These are phyloP conservation scores for Stichodactyla mertensii DNA, from an alignment of 64 coral and sea anemone genomes.

Conservation along the genomic window DNA sequence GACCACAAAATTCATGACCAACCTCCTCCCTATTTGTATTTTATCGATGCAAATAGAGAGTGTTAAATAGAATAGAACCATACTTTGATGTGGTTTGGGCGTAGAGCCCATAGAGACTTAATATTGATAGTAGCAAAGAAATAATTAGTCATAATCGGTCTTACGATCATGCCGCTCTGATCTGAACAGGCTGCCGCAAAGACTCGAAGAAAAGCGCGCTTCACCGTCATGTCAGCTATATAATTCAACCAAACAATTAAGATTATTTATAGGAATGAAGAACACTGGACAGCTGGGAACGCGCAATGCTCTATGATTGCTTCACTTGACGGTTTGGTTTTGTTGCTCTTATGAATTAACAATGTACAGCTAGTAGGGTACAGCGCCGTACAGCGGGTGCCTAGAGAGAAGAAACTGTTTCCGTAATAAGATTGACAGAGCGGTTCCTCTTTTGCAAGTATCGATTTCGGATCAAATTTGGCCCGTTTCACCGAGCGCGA, in stretches of 20 bases:
- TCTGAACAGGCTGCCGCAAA: constrained; percentile 26
- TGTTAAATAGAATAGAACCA: not conserved
- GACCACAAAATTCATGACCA: not conserved
- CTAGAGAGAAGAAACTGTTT: constrained; percentile 22
- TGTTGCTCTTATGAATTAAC: constrained; percentile 23
- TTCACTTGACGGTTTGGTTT: not conserved
- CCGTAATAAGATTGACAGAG: constrained; percentile 34
- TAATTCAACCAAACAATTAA: not conserved
- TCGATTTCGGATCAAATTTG: constrained; percentile 51
- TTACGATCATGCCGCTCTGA: constrained; percentile 29
- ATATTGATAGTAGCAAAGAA: constrained; percentile 17
- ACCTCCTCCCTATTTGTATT: constrained; percentile 4
- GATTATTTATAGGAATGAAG: constrained; percentile 19
- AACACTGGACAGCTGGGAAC: not conserved
- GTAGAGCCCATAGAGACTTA: not conserved
- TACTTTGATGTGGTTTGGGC: constrained; percentile 25
- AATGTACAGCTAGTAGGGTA: constrained; percentile 5
- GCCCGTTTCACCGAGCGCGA: constrained; percentile 22
- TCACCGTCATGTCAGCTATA: constrained; percentile 7
- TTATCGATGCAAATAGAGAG: constrained; percentile 5
- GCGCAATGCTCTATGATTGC: not conserved
- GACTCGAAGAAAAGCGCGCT: constrained; percentile 16
- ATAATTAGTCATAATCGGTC: constrained; percentile 20
- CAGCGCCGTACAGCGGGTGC: constrained; percentile 12
- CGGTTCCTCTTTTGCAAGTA: constrained; percentile 50